Evolutionary conservation across 2,113 vertebrate species (phyloP).

Genomic region (Ondatra zibethicus): DNA sequence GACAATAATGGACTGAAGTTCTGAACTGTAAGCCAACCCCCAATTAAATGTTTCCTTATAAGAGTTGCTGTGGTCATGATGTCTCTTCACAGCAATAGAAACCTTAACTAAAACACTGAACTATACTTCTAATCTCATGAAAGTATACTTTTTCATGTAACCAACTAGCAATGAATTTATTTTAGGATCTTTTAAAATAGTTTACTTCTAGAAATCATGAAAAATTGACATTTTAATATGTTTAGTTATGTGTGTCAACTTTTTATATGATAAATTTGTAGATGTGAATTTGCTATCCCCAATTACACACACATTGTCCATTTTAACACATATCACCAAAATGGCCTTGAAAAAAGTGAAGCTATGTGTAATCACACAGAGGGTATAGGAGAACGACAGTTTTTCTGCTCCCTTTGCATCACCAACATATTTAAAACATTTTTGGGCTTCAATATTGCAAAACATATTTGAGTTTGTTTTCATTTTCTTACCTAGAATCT

Average conservation of each 20-base stretch:
- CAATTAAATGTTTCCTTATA: not conserved
- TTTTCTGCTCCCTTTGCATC: not conserved
- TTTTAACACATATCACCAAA: not conserved
- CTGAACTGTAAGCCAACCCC: not conserved
- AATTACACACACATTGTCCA: not conserved
- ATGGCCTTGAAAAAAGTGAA: not conserved
- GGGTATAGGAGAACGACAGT: not conserved
- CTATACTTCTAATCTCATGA: not conserved
- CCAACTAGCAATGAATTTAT: not conserved
- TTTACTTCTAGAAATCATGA: not conserved
- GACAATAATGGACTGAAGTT: not conserved
- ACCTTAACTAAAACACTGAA: not conserved
- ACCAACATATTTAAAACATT: not conserved
- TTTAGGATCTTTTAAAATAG: slow-evolving; percentile 25
- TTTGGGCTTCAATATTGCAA: not conserved
- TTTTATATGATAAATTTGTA: slow-evolving; percentile 28
- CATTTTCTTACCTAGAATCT: not conserved
- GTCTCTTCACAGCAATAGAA: not conserved
- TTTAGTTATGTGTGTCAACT: not conserved
- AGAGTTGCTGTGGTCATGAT: not conserved
- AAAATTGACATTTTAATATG: not conserved
- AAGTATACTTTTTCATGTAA: not conserved
- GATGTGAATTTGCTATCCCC: slow-evolving; percentile 12
- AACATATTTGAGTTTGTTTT: not conserved
- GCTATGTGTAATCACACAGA: not conserved